These are phyloP conservation scores for Cricetomys ansorgei DNA, from an alignment of 2,113 vertebrate genomes.

Conservation along the genomic window DNA sequence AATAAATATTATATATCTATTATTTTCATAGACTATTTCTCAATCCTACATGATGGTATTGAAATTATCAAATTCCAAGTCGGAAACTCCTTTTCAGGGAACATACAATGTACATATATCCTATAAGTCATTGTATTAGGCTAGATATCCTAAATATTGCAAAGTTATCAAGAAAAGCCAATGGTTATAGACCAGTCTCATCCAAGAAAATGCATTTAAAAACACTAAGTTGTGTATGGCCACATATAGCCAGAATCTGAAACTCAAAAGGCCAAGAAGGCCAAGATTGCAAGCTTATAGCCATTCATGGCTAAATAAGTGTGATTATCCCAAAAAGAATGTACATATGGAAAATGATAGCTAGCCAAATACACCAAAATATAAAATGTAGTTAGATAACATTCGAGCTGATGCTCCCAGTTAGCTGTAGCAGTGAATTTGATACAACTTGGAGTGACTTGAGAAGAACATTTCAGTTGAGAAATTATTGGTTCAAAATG, in stretches of 20 bases:
- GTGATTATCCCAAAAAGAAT: neutral
- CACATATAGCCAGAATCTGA: neutral
- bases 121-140: neutral
- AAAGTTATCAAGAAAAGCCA: neutral
- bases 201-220: neutral
- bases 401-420: neutral
- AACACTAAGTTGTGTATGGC: neutral
- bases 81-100: neutral
- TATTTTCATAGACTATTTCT: neutral
- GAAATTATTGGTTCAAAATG: neutral
- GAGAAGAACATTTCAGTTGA: neutral
- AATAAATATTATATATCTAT: neutral
- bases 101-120: neutral
- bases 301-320: neutral
- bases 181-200: neutral
- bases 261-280: neutral
- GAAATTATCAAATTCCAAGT: neutral
- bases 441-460: neutral
- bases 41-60: neutral
- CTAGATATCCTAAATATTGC: neutral
- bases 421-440: neutral
- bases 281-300: too few relatives aligned
- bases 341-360: neutral
- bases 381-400: neutral
- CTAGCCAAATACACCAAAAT: neutral